These are phyloP conservation scores for Calliopum simillimum DNA, from an alignment of 2,888 invertebrate species.

Conservation along the genomic window DNA sequence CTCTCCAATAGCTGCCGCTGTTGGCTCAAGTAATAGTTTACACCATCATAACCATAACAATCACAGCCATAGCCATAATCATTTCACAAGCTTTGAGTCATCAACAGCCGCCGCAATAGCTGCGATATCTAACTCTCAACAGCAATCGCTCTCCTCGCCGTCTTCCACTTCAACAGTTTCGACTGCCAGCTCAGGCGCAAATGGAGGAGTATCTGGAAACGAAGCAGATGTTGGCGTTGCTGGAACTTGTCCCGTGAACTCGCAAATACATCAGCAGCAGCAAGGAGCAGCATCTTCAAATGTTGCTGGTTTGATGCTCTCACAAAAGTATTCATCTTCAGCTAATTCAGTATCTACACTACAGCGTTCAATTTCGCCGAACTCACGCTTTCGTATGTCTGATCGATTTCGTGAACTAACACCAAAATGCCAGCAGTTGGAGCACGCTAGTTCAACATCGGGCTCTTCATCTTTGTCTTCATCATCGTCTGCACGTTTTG, in stretches of 20 bases:
- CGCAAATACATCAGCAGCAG: constrained; percentile 27
- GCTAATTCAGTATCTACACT: constrained; percentile 33
- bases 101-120: neutral
- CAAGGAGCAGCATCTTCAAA: constrained; percentile 33
- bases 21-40: constrained; percentile 5
- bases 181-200: neutral
- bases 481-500: constrained; percentile 48
- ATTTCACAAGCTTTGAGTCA: constrained; percentile 4
- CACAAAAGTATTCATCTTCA: constrained; percentile 34
- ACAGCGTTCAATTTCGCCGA: constrained; percentile 63
- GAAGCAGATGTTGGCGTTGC: constrained; percentile 33
- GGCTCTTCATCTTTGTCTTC: constrained; percentile 28
- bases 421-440: constrained; percentile 46
- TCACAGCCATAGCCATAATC: constrained; percentile 30
- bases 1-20: no score
- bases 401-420: constrained; percentile 61
- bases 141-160: constrained; percentile 14
- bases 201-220: constrained; percentile 10
- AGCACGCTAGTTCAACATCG: constrained; percentile 38
- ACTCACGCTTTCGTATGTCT: constrained; percentile 60
- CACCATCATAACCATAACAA: constrained; percentile 35
- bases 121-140: constrained; percentile 26
- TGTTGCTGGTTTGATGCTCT: neutral
- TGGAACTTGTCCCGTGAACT: constrained; percentile 36
- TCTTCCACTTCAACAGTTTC: neutral